Evolutionary conservation across 2,888 invertebrate species (phyloP).

Genomic region (Itoplectis maculator): DNA sequence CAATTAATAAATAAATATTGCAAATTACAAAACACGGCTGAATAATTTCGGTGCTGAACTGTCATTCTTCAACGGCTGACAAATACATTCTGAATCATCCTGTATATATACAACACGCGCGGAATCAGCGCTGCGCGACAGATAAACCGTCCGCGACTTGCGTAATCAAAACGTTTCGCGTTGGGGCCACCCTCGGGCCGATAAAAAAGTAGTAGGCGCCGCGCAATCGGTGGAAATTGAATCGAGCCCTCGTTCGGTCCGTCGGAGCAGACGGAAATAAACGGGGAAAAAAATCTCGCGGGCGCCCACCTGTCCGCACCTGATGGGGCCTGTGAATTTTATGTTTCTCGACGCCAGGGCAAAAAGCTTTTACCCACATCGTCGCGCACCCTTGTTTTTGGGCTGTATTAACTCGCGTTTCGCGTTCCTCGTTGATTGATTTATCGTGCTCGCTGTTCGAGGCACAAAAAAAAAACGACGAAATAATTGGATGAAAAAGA

Average conservation of each 20-base stretch:
- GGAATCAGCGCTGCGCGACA: slow-evolving; percentile 50
- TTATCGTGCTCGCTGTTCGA: background rate
- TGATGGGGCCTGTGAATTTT: slow-evolving; percentile 25
- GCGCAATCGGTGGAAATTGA: slow-evolving; percentile 65
- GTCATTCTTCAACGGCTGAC: no score
- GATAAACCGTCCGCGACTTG: slow-evolving; percentile 61
- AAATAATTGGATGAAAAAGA: background rate
- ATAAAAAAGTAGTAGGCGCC: slow-evolving; percentile 56
- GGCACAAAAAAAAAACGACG: no score
- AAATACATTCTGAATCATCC: no score
- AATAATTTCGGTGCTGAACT: no score
- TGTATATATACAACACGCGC: slow-evolving; percentile 12
- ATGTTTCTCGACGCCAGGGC: background rate
- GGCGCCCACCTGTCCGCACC: slow-evolving; percentile 38
- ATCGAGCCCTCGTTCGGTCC: slow-evolving; percentile 58
- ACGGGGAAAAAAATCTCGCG: slow-evolving; percentile 45
- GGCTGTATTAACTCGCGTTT: background rate
- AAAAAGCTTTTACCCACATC: slow-evolving; percentile 7
- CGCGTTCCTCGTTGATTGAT: background rate
- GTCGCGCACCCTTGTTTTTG: background rate
- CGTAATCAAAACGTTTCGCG: slow-evolving; percentile 63
- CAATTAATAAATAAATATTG: no score
- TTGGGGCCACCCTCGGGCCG: slow-evolving; percentile 48
- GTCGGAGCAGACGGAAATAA: slow-evolving; percentile 55
- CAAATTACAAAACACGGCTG: no score